phyloP scores from a whole-genome alignment of 2,797 vertebrate species.

The Crenichthys baileyi region DNA sequence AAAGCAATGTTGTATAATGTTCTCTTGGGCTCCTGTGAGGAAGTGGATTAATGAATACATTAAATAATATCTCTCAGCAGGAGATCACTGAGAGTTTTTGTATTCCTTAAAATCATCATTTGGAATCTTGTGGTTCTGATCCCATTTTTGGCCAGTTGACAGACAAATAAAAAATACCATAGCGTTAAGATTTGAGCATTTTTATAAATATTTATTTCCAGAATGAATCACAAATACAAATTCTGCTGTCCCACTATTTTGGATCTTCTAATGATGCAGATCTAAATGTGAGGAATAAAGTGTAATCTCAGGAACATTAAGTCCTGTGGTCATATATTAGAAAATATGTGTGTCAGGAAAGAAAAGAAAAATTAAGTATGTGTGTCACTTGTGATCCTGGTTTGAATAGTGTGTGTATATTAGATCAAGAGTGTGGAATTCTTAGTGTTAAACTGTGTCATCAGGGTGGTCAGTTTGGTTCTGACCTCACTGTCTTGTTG shows the following conservation, averaged over 20 bases:
- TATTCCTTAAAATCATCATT: neutral
- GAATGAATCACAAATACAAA: too few relatives aligned
- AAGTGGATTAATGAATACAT: too few relatives aligned
- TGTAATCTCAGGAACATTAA: neutral
- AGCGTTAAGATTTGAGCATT: too few relatives aligned
- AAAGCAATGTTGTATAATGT: neutral
- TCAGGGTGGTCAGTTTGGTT: neutral
- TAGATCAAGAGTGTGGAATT: neutral
- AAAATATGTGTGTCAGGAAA: neutral
- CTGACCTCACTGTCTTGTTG: neutral
- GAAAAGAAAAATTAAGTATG: neutral
- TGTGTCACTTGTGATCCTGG: neutral
- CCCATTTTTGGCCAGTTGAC: too few relatives aligned
- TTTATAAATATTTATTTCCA: too few relatives aligned
- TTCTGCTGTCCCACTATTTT: too few relatives aligned
- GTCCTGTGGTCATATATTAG: neutral
- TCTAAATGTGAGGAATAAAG: neutral
- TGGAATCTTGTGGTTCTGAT: neutral
- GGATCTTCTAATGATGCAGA: too few relatives aligned
- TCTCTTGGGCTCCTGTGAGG: too few relatives aligned
- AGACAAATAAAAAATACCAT: too few relatives aligned
- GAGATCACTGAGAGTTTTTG: neutral
- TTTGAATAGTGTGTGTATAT: neutral
- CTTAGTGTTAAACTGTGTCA: neutral
- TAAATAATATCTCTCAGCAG: neutral